phyloP scores from a whole-genome alignment of 2,113 vertebrate species.

The Sapajus apella region DNA sequence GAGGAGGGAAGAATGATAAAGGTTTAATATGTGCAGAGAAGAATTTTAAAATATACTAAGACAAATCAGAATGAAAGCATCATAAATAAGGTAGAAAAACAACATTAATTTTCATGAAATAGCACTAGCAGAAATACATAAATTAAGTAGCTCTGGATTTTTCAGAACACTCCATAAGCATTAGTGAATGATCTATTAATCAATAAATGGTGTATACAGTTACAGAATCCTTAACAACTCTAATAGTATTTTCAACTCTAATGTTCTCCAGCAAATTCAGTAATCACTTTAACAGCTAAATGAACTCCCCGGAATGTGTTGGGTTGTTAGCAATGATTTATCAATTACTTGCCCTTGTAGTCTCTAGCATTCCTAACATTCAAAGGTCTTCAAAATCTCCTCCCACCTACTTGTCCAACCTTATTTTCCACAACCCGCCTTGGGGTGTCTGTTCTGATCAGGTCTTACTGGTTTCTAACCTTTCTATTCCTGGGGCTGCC shows the following conservation, averaged over 20 bases:
- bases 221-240: slow-evolving; percentile 9
- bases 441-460: background rate
- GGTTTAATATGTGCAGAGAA: background rate
- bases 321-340: background rate
- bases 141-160: slow-evolving; percentile 52
- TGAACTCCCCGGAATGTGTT: background rate
- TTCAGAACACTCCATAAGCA: slow-evolving; percentile 19
- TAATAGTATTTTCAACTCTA: slow-evolving; percentile 20
- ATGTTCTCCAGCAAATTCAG: background rate
- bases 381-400: slow-evolving; percentile 10
- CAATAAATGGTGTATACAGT: background rate
- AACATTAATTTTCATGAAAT: slow-evolving; percentile 37
- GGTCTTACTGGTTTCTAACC: background rate
- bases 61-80: slow-evolving; percentile 36
- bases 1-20: background rate
- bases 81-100: background rate
- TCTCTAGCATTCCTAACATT: background rate
- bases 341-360: background rate
- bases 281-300: background rate
- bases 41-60: slow-evolving; percentile 1
- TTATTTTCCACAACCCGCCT: background rate
- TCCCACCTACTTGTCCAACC: background rate
- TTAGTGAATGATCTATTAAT: slow-evolving; percentile 47
- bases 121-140: background rate
- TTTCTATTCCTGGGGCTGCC: background rate